Evolutionary conservation across 2,113 vertebrate genomes (phyloP).

Genomic region (Geococcyx californianus): DNA sequence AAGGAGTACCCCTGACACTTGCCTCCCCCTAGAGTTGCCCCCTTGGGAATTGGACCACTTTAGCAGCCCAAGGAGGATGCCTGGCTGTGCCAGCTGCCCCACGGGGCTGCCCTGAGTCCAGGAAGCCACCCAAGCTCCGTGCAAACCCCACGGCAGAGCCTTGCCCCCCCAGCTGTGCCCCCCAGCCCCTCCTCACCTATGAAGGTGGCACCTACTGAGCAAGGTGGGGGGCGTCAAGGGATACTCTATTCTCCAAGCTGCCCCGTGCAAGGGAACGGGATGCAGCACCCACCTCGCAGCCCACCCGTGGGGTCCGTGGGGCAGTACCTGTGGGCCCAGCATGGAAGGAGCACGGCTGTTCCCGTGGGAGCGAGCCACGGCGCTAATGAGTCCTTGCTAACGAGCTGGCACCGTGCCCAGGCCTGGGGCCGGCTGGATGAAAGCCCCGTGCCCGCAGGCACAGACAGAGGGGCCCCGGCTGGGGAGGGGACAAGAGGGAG

Average conservation of each 20-base stretch:
- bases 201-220: accelerated
- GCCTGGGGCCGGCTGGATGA: not conserved
- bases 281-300: not conserved
- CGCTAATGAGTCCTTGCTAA: constrained; percentile 20
- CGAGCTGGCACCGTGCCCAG: constrained; percentile 26
- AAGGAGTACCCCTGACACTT: not conserved
- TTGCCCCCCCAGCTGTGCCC: not conserved
- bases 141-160: not conserved
- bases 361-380: constrained; percentile 6
- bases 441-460: not conserved
- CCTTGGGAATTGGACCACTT: not conserved
- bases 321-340: not conserved
- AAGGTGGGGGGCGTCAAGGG: too few relatives aligned
- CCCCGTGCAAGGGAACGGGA: not conserved
- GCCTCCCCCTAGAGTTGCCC: not conserved
- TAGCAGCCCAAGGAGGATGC: not conserved
- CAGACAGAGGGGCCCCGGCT: not conserved
- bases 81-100: not conserved
- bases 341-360: not conserved
- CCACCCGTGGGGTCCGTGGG: not conserved
- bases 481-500: too few relatives aligned
- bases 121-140: not conserved
- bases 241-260: not conserved
- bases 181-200: not conserved
- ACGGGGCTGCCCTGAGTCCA: accelerated